These are phyloP conservation scores for Ostrea denselamellosa DNA, from an alignment of 1,140 invertebrate genomes.

Conservation along the genomic window DNA sequence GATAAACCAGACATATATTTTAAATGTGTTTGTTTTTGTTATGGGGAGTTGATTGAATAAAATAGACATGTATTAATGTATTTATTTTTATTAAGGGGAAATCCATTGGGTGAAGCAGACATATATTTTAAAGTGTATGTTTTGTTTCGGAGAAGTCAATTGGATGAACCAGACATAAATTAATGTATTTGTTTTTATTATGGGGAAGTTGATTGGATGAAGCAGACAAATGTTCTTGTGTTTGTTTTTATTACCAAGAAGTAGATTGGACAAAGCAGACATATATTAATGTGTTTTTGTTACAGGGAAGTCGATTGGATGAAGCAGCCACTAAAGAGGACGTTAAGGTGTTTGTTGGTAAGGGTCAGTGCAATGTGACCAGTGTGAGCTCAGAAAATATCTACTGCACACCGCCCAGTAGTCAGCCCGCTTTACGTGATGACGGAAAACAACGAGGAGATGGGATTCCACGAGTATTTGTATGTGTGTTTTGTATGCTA, in stretches of 20 bases:
- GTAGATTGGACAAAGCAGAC: background rate
- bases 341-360: slow-evolving; percentile 95
- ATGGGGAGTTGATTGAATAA: too few species aligned
- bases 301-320: background rate
- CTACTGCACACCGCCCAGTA: slow-evolving; percentile 85
- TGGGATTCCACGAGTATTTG: slow-evolving; percentile 60
- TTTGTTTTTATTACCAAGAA: background rate
- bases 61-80: too few species aligned
- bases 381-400: slow-evolving; percentile 92
- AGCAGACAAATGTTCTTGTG: too few species aligned
- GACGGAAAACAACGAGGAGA: slow-evolving; percentile 54
- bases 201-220: background rate
- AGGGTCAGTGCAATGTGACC: slow-evolving; percentile 92
- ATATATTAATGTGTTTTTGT: background rate
- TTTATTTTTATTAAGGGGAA: too few species aligned
- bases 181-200: background rate
- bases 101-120: too few species aligned
- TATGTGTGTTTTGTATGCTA: slow-evolving; percentile 44
- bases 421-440: slow-evolving; percentile 81
- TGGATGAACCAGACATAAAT: background rate
- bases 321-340: slow-evolving; percentile 3
- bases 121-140: too few species aligned
- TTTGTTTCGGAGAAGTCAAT: background rate
- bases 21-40: too few species aligned
- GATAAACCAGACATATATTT: background rate